phyloP scores from a whole-genome alignment of 2,888 invertebrate species.

The Plebejus anna region DNA sequence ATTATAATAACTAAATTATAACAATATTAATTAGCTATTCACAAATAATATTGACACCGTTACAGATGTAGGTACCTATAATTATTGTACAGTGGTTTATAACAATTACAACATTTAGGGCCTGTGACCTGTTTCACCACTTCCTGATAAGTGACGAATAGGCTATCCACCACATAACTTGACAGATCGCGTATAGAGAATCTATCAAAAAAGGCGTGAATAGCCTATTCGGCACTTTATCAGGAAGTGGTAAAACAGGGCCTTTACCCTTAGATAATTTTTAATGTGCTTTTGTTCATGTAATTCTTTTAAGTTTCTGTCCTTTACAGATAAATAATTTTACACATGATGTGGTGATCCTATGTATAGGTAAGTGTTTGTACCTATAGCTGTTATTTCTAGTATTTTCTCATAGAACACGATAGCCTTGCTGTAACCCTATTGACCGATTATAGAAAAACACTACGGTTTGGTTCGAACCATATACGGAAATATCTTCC shows the following conservation, averaged over 20 bases:
- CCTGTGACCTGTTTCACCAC: too few relatives aligned
- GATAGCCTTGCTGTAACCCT: conserved; percentile 22
- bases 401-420: conserved; percentile 4
- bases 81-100: not conserved
- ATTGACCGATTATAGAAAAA: conserved; percentile 25
- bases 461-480: not conserved
- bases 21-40: not conserved
- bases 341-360: not conserved
- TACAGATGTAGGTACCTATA: not conserved
- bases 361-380: not conserved
- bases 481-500: not conserved
- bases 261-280: too few relatives aligned
- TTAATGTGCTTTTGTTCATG: too few relatives aligned
- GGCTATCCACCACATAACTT: too few relatives aligned
- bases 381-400: not conserved
- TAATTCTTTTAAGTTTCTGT: not conserved
- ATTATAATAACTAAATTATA: not conserved
- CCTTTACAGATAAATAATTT: not conserved
- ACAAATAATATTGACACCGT: not conserved
- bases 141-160: too few relatives aligned
- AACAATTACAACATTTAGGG: too few relatives aligned
- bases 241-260: too few relatives aligned
- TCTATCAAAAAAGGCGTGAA: too few relatives aligned
- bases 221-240: too few relatives aligned
- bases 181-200: too few relatives aligned